Conservation (phyloP, 2,888 invertebrate species). For the Argyra leucocephala region DNA sequence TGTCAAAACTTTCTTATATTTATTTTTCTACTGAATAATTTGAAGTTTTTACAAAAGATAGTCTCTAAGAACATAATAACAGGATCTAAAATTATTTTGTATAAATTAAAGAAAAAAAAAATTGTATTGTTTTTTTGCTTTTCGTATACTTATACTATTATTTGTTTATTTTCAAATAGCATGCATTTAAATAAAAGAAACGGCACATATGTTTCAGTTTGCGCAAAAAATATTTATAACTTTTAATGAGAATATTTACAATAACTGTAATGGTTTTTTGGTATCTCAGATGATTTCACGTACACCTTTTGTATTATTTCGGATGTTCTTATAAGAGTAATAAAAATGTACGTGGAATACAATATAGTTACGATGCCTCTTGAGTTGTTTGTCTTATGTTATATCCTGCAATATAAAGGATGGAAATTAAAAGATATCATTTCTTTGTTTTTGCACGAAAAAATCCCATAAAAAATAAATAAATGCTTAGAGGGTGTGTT, state of each 20-base stretch:
- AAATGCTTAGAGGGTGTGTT: background rate
- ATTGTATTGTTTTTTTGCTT: too few relatives aligned
- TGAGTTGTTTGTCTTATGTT: background rate
- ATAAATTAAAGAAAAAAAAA: too few relatives aligned
- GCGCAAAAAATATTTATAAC: constrained; percentile 2
- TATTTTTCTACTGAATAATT: too few relatives aligned
- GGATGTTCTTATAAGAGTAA: background rate
- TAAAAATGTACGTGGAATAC: background rate
- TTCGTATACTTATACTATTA: background rate
- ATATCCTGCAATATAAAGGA: background rate
- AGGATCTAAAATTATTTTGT: too few relatives aligned
- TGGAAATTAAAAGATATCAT: background rate
- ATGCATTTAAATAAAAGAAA: background rate
- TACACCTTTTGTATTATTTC: background rate
- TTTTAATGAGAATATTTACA: constrained; percentile 4
- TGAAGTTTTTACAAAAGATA: too few relatives aligned
- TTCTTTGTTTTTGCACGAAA: constrained; percentile 2
- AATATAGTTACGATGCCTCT: background rate
- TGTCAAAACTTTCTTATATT: too few relatives aligned
- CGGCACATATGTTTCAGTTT: constrained; percentile 4
- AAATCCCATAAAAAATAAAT: constrained; percentile 2
- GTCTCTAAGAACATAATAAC: too few relatives aligned
- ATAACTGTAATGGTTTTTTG: background rate
- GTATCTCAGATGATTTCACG: constrained; percentile 6
- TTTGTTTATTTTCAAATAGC: background rate